A percentile compares a stretch with the other conserved stretches of the same genome.
phyloP scores from a whole-genome alignment of 2,888 invertebrate genomes.

The Tridacna gigas region DNA sequence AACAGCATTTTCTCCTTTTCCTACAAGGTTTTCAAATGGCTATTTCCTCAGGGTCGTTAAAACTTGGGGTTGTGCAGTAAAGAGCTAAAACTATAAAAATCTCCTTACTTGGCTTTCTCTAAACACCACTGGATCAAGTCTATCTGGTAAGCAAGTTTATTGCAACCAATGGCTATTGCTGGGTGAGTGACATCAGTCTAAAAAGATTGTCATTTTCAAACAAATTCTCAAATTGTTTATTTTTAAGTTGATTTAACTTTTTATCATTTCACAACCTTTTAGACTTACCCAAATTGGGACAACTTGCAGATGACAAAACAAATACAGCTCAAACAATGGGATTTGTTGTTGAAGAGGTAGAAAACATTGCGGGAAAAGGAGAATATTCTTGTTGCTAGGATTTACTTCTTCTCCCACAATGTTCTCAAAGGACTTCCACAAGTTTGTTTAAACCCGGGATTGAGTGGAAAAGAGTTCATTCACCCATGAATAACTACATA shows the following conservation, averaged over 20 bases:
- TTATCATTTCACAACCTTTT: too few relatives aligned
- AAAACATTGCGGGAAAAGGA: not conserved
- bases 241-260: too few relatives aligned
- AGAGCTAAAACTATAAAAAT: constrained; percentile 3
- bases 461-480: too few relatives aligned
- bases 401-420: too few relatives aligned
- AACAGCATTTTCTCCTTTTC: not conserved
- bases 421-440: too few relatives aligned
- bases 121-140: constrained; percentile 82
- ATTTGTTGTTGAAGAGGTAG: too few relatives aligned
- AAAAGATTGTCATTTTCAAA: not conserved
- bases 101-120: constrained; percentile 80
- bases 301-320: too few relatives aligned
- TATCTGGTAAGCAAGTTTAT: constrained; percentile 79
- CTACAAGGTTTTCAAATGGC: not conserved
- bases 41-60: not conserved
- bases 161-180: constrained; percentile 74
- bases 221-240: too few relatives aligned
- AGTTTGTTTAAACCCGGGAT: too few relatives aligned
- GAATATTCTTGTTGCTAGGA: not conserved
- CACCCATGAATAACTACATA: too few relatives aligned
- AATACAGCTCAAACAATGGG: too few relatives aligned
- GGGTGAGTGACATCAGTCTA: constrained; percentile 62
- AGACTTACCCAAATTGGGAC: too few relatives aligned
- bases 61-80: not conserved